Conservation (phyloP, 2,113 vertebrate genomes). For the Mustela nigripes region DNA sequence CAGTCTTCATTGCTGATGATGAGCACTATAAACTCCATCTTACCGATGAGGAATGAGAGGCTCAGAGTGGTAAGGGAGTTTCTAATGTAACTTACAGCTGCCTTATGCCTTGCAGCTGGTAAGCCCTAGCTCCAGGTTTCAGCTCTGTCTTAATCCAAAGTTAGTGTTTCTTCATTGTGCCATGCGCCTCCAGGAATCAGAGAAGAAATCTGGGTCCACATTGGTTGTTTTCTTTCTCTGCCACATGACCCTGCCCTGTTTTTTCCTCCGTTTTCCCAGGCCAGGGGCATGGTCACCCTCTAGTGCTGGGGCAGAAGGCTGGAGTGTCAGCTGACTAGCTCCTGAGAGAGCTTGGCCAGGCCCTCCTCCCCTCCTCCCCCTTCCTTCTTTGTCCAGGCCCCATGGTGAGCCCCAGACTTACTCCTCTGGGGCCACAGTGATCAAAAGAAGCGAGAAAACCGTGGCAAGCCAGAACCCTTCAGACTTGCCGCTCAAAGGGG, state of each 20-base stretch:
- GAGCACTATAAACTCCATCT: neutral
- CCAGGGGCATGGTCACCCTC: neutral
- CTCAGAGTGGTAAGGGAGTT: neutral
- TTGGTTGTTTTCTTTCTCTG: neutral
- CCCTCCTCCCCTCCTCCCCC: neutral
- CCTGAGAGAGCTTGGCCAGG: neutral
- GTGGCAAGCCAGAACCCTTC: neutral
- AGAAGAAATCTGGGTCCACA: neutral
- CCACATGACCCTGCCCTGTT: neutral
- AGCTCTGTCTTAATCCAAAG: neutral
- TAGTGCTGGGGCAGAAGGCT: neutral
- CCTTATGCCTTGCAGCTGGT: neutral
- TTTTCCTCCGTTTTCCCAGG: neutral
- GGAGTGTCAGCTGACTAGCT: neutral
- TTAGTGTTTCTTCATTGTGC: neutral
- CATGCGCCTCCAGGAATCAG: neutral
- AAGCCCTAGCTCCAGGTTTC: neutral
- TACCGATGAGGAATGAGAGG: neutral
- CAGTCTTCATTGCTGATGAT: neutral
- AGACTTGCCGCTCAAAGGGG: neutral
- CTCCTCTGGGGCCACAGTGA: neutral
- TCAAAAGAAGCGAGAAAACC: constrained; percentile 57
- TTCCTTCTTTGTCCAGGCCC: neutral
- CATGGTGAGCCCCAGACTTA: neutral
- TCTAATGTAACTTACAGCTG: neutral